A percentile compares a stretch with the other conserved stretches of the same genome.
phyloP scores from a whole-genome alignment of 2,113 vertebrate species.

The Petrocephalus zakoni region DNA sequence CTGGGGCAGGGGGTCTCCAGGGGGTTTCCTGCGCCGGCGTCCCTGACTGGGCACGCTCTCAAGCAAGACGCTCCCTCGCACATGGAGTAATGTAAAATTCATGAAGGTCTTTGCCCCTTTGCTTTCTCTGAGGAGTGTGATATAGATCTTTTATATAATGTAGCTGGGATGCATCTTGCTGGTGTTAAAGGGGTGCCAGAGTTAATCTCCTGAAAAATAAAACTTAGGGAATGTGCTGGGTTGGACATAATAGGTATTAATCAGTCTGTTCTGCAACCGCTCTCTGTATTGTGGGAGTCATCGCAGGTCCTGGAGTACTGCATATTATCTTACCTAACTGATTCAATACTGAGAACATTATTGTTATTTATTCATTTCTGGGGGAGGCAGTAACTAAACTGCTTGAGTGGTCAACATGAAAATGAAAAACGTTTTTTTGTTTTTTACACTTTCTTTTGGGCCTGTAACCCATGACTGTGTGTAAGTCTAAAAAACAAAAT shows the following conservation, averaged over 20 bases:
- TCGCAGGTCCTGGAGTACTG: background rate
- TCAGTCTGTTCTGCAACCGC: conserved; percentile 22
- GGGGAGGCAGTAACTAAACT: background rate
- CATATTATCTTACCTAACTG: background rate
- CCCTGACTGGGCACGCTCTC: background rate
- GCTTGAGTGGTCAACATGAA: background rate
- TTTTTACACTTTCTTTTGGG: background rate
- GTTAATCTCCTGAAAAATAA: conserved; percentile 1
- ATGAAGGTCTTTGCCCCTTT: background rate
- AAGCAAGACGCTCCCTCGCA: background rate
- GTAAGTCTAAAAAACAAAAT: background rate
- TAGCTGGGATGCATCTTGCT: background rate
- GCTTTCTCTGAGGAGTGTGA: background rate
- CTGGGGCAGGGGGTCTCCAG: background rate
- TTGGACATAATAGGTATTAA: background rate
- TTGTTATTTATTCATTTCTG: background rate
- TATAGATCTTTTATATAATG: conserved; percentile 5
- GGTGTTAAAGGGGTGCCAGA: background rate
- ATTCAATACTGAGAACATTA: background rate
- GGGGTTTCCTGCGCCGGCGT: background rate
- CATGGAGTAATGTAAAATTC: conserved; percentile 2
- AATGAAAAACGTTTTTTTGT: too few relatives aligned
- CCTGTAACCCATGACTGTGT: background rate
- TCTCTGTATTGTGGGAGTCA: background rate
- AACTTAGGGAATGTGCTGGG: background rate